phyloP scores from a whole-genome alignment of 2,888 invertebrate genomes.

The Tetramorium bicarinatum region DNA sequence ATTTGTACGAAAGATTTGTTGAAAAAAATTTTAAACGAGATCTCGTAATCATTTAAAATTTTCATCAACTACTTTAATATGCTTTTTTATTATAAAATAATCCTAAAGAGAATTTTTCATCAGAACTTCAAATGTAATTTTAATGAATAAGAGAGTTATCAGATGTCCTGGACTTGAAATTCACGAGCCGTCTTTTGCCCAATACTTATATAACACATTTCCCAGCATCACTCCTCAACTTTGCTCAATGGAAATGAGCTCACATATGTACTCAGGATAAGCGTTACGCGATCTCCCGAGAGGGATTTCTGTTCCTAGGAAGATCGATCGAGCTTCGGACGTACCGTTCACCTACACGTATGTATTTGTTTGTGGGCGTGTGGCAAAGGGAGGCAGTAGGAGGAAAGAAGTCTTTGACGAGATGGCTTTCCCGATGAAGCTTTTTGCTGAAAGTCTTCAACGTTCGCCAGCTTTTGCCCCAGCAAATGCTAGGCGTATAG shows the following conservation, averaged over 20 bases:
- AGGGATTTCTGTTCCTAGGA: constrained; percentile 41
- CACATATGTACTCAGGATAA: constrained; percentile 46
- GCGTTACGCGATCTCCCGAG: constrained; percentile 46
- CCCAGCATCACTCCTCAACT: constrained; percentile 39
- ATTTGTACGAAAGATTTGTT: not conserved
- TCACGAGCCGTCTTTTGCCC: not conserved
- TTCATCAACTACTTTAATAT: not conserved
- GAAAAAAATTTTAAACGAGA: not conserved
- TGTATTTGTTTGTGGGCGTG: constrained; percentile 34
- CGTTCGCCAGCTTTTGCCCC: constrained; percentile 50
- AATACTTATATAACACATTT: constrained; percentile 38
- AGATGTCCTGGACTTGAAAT: not conserved
- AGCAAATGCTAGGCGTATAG: constrained; percentile 46
- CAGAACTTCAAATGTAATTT: not conserved
- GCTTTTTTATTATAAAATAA: not conserved
- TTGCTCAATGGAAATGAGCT: constrained; percentile 53
- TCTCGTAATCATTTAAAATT: not conserved
- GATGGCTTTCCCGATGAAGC: constrained; percentile 58
- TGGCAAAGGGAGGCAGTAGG: constrained; percentile 34
- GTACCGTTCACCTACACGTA: constrained; percentile 21
- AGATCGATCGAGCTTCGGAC: constrained; percentile 50
- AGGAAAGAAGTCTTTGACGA: constrained; percentile 58
- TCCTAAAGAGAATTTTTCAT: constrained; percentile 8
- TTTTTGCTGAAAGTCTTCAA: constrained; percentile 50
- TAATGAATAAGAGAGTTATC: constrained; percentile 31